Base-by-base conservation (phyloP, 2,797 vertebrate species). In the Sebastes jordani region DNA sequence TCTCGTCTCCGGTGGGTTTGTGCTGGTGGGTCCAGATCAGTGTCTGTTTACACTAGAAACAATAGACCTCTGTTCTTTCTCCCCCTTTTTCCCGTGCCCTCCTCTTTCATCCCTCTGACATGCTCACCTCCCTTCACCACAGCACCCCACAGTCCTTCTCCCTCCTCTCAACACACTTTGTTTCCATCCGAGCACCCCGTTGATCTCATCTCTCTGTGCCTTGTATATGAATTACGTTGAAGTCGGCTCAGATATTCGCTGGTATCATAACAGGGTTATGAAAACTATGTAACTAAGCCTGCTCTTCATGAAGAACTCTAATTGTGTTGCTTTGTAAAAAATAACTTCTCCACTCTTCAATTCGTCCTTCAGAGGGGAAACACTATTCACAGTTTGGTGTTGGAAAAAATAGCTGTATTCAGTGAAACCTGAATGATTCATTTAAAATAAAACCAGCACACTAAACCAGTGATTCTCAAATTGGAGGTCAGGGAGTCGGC, bases 51-150 rank as follows among this genome's bases (percentile, higher is more conserved):
- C 90, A 69, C 11, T 7, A 2, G 3, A 25, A 78, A 94, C 91
- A 94, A 92, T 71, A 69, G 80, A 7, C 62, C 85, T 74, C 78
- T 93, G 88, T 93, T 86, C 68, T 38, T 13, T 52, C 58, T 62
- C 54, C 9, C 32, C 46, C 46, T 49, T 38, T 38, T 38, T 38
- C 36, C 46, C 3, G 16, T 49, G 14, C 16, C 27, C 83, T 86
- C 74, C 72, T 76, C 67, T 88, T 88, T 80, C 81, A 84, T 69
- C 60, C 63, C 76, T 73, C 46, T 80, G 76, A 71, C 73, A 79
- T 82, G 74, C 66, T 77, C 82, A 36, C 73, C 80, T 87, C 71
- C n/a, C 62, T 55, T 69, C 71, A 27, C 64, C 79, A 60, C 78
- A 74, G 61, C 6, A 11, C 36, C 59, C 74, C 66, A 46, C 6